A percentile compares a stretch with the other conserved stretches of the same genome.
phyloP scores from a whole-genome alignment of 64 coral and sea anemone species.

The Pocillopora damicornis region DNA sequence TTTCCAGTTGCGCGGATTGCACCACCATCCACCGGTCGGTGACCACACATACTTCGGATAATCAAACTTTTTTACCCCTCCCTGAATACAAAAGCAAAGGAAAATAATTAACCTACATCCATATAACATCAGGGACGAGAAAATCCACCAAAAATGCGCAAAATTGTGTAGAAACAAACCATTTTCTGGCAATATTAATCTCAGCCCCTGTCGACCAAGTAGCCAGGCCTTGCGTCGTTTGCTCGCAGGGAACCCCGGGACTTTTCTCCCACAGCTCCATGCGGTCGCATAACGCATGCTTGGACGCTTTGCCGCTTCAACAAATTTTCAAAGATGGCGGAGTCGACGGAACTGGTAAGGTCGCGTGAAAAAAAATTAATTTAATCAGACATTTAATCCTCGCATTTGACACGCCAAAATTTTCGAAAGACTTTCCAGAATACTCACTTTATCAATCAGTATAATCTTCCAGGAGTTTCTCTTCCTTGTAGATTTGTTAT shows the following conservation, averaged over 20 bases:
- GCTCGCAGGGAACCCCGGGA: background rate
- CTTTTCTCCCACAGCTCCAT: background rate
- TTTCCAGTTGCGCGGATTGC: conserved; percentile 95
- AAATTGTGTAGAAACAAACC: conserved; percentile 1
- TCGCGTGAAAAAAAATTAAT: conserved; percentile 7
- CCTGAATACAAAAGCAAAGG: conserved; percentile 38
- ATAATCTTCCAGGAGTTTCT: background rate
- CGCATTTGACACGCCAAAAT: background rate
- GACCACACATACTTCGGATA: conserved; percentile 99
- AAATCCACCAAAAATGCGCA: background rate
- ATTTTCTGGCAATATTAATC: background rate
- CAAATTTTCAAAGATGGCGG: conserved; percentile 32
- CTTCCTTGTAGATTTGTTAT: background rate
- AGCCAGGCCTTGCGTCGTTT: background rate
- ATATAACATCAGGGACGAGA: background rate
- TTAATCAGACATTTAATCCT: background rate
- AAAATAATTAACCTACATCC: background rate
- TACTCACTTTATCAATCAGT: background rate
- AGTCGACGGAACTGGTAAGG: conserved; percentile 33
- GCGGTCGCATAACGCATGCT: background rate
- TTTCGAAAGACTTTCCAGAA: background rate
- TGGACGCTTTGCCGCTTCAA: conserved; percentile 3
- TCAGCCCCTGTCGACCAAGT: background rate
- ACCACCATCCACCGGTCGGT: conserved; percentile 97
- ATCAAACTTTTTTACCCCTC: conserved; percentile 91